A percentile compares a stretch with the other conserved stretches of the same genome.
Evolutionary conservation across 2,888 invertebrate species (phyloP).

Genomic region (Choristoneura rosaceana): DNA sequence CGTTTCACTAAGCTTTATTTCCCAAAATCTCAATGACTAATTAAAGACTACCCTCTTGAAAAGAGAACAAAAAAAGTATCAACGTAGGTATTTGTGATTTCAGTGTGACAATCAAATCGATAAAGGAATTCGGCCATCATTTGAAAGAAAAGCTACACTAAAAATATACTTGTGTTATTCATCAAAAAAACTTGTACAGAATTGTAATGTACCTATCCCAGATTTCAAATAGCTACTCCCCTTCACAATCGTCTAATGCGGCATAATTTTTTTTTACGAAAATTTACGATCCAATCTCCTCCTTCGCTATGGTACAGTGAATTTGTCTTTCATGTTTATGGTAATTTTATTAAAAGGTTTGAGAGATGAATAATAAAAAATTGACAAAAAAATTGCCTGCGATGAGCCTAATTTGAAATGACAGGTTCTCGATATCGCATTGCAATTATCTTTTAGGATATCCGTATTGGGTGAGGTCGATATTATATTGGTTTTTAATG

Average conservation of each 20-base stretch:
- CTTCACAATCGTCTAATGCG: conserved; percentile 1
- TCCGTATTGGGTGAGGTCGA: not conserved
- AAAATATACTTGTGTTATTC: too few species aligned
- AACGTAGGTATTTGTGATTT: too few species aligned
- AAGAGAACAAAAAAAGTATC: too few species aligned
- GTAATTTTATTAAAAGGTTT: conserved; percentile 71
- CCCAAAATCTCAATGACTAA: too few species aligned
- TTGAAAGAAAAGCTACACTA: too few species aligned
- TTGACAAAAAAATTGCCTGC: conserved; percentile 5
- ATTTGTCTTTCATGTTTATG: conserved; percentile 61
- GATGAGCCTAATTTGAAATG: conserved; percentile 25
- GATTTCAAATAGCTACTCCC: conserved; percentile 1
- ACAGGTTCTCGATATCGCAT: conserved; percentile 23
- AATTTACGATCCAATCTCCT: conserved; percentile 47
- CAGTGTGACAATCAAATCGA: too few species aligned
- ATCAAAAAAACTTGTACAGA: not conserved
- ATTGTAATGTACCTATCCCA: not conserved
- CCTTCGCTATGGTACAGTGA: conserved; percentile 49
- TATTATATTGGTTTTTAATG: not conserved
- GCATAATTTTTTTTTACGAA: conserved; percentile 2
- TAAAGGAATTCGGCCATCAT: too few species aligned
- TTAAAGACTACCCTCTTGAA: too few species aligned
- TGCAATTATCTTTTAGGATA: not conserved
- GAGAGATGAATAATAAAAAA: conserved; percentile 37
- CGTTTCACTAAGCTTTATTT: too few species aligned